Conservation (phyloP, 2,888 invertebrate genomes). For the Rugalucina vietnamica region DNA sequence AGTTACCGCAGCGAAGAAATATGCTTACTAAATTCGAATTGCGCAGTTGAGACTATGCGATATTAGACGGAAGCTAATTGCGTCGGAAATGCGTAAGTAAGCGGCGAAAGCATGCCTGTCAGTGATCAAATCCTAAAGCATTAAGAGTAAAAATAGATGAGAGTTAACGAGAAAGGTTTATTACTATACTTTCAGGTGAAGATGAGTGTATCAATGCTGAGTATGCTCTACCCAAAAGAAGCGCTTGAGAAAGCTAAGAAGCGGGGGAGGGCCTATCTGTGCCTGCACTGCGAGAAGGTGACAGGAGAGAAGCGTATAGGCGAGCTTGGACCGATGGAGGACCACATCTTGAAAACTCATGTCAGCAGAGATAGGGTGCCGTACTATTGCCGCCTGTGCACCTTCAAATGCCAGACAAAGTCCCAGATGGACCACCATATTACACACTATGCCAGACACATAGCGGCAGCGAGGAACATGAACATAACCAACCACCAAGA, state of each 20-base stretch:
- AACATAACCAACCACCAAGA: neutral
- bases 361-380: neutral
- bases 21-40: neutral
- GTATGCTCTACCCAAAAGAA: neutral
- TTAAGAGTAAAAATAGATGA: neutral
- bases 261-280: neutral
- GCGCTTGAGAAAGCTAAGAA: neutral
- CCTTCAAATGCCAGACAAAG: neutral
- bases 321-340: neutral
- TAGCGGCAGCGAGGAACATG: neutral
- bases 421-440: neutral
- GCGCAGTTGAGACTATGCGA: neutral
- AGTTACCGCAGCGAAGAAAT: neutral
- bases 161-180: neutral
- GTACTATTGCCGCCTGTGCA: neutral
- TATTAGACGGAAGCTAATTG: neutral
- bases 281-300: neutral
- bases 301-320: neutral
- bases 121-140: neutral
- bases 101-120: neutral
- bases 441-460: neutral
- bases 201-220: neutral
- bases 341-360: neutral
- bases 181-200: neutral
- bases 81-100: neutral